phyloP scores from a whole-genome alignment of 2,888 invertebrate species.

The Agrotis exclamationis region DNA sequence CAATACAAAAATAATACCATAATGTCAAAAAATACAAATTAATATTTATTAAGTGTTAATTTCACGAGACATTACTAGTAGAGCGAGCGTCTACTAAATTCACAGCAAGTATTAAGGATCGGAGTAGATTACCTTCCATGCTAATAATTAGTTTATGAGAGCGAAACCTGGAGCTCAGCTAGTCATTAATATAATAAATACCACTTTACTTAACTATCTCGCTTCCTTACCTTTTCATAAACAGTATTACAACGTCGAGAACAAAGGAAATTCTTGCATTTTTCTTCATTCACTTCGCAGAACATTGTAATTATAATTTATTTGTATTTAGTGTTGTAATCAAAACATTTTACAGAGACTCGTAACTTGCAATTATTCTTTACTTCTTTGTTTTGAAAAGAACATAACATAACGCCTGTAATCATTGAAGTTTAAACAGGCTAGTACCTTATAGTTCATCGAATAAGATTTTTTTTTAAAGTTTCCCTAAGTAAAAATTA shows the following conservation, averaged over 20 bases:
- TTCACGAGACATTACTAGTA: too few species aligned
- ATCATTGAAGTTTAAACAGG: background rate
- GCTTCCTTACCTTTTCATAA: constrained; percentile 4
- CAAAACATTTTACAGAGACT: constrained; percentile 6
- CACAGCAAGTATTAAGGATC: too few species aligned
- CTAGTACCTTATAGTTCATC: background rate
- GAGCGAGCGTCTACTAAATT: too few species aligned
- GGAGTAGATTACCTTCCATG: too few species aligned
- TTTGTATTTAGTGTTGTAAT: constrained; percentile 18
- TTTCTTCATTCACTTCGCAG: constrained; percentile 25
- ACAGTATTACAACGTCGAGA: background rate
- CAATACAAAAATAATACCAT: too few species aligned
- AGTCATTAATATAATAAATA: background rate
- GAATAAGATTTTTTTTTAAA: too few species aligned
- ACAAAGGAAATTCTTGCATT: constrained; percentile 14
- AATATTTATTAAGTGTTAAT: too few species aligned
- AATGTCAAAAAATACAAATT: too few species aligned
- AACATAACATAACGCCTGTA: background rate
- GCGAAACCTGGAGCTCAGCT: background rate
- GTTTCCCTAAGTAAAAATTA: too few species aligned
- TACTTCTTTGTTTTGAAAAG: background rate
- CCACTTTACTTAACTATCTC: background rate
- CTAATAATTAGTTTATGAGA: background rate
- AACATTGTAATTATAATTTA: constrained; percentile 41
- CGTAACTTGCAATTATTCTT: background rate